Evolutionary conservation across 2,797 vertebrate genomes (phyloP), one percentile per base, ranked within the genome.

Genomic region (Siniperca scherzeri): DNA sequence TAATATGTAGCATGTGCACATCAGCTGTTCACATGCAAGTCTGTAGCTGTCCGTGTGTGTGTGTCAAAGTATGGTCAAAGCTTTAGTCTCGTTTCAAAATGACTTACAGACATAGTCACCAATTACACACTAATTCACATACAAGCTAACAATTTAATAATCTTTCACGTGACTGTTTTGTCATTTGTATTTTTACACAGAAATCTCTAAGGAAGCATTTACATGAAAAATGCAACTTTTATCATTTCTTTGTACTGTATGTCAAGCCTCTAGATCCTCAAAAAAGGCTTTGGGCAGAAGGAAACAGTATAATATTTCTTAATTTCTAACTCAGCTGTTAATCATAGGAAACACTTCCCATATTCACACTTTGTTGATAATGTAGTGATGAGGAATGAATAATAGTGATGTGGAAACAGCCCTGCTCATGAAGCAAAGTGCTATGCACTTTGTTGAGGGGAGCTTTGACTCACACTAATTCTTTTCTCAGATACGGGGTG

Each of bases 301-400:
- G 74, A 78, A 83, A 74, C 22, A 5, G 22, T 42, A 62, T 17
- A 38, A 70, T 85, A 70, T 88, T 86, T 92, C 44, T 78, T 82
- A 1, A 76, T 68, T 74, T 88, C 30, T 76, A 72, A 77, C 74
- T 84, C 59, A 82, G 70, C 67, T 78, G 50, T 89, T 91, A 87
- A 89, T 87, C 78, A 91, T 78, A 74, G 48, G 22, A 83, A 86
- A 74, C 70, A 86, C 82, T 89, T 87, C 73, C 70, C 40, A 36
- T 61, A 27, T 66, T 81, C 70, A 87, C 8, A 52, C 75, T 87
- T 87, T 84, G 84, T 86, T 90, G 83, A 82, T 89, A 88, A 88
- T 86, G 70, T 84, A 62, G 59, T 74, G 77, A 87, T 87, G 82
- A 77, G 64, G 59, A 87, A 91, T 91, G 50, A 92, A 78, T 86